Evolutionary conservation across 2,113 vertebrate genomes (phyloP).

Genomic region (Galbula dea): DNA sequence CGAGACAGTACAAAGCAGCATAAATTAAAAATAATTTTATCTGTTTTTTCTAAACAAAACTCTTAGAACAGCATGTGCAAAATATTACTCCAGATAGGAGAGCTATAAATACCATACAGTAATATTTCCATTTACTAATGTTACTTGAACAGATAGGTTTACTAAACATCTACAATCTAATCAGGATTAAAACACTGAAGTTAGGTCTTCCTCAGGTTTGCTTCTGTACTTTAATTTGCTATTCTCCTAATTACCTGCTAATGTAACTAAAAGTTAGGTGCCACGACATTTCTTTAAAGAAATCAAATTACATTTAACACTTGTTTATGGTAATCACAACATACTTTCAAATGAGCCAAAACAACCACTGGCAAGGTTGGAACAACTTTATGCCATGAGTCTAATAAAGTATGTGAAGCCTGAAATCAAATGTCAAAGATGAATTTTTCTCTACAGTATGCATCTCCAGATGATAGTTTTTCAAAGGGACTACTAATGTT

Average conservation of each 20-base stretch:
- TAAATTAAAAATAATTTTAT: not conserved
- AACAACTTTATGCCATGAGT: not conserved
- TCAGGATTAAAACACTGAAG: not conserved
- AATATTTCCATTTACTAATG: not conserved
- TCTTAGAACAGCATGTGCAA: not conserved
- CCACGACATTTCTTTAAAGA: conserved; percentile 17
- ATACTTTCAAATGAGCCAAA: not conserved
- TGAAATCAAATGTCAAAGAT: conserved; percentile 41
- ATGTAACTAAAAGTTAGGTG: not conserved
- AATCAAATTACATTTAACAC: conserved; percentile 15
- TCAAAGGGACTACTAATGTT: not conserved
- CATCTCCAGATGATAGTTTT: not conserved
- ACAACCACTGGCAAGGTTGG: not conserved
- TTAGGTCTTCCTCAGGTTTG: not conserved
- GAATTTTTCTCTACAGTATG: not conserved
- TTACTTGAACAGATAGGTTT: not conserved
- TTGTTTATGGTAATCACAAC: conserved; percentile 30
- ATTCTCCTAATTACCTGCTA: not conserved
- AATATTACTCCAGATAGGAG: not conserved
- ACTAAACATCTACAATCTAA: not conserved
- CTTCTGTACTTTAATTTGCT: conserved; percentile 5
- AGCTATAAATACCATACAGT: not conserved
- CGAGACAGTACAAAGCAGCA: not conserved
- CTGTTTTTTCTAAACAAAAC: not conserved
- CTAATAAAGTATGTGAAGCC: not conserved